Conservation (phyloP, 2,888 invertebrate species). For the Euclidia mi region DNA sequence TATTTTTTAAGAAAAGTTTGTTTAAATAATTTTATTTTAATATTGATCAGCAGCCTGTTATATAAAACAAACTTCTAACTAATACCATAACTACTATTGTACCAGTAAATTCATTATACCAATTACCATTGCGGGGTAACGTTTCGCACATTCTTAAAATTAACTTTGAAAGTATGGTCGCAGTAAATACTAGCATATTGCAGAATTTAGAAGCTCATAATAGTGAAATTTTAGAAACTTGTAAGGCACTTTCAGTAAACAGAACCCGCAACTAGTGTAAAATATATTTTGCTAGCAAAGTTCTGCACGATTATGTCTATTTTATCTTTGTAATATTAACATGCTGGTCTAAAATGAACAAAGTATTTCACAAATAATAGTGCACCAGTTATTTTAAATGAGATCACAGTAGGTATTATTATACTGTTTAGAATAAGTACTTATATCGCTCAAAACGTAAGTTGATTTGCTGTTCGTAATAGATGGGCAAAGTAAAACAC, state of each 20-base stretch:
- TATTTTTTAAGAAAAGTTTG: no score
- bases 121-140: conserved; percentile 2
- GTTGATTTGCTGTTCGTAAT: no score
- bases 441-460: no score
- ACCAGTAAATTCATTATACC: background rate
- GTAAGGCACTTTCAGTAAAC: conserved; percentile 9
- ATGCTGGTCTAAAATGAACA: background rate
- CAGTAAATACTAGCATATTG: conserved; percentile 19
- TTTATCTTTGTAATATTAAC: background rate
- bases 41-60: no score
- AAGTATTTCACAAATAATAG: background rate
- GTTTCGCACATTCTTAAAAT: conserved; percentile 1
- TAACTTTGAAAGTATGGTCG: conserved; percentile 4
- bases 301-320: background rate
- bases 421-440: no score
- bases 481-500: no score
- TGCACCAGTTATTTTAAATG: no score
- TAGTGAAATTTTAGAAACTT: conserved; percentile 33
- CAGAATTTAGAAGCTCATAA: conserved; percentile 31
- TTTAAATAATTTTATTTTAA: no score
- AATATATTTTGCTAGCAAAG: conserved; percentile 1
- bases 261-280: background rate
- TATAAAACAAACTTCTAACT: no score
- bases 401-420: no score
- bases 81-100: no score